These are phyloP conservation scores for Zosterops hypoxanthus DNA, from an alignment of 2,113 vertebrate species.

Conservation along the genomic window DNA sequence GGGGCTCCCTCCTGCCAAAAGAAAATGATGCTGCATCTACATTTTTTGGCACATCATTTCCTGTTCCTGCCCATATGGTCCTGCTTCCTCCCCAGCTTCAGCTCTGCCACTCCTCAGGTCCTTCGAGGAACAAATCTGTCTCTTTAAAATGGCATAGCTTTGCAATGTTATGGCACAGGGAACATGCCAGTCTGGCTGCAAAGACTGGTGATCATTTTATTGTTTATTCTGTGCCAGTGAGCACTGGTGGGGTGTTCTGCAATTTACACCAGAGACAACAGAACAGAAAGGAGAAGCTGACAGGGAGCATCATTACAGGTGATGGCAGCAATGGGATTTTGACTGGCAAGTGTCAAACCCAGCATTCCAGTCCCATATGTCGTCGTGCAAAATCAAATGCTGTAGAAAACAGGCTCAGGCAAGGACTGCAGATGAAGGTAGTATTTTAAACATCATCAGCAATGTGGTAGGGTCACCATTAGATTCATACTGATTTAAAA, in stretches of 20 bases:
- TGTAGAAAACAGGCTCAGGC: background rate
- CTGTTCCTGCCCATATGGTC: background rate
- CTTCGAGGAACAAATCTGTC: background rate
- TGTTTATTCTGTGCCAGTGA: background rate
- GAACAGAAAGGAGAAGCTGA: background rate
- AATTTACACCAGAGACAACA: background rate
- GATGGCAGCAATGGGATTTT: background rate
- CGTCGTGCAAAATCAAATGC: background rate
- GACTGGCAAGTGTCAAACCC: background rate
- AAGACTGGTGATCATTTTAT: background rate
- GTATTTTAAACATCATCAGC: background rate
- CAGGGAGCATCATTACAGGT: background rate
- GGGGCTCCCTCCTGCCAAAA: background rate
- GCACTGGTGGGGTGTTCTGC: background rate
- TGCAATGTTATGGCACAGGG: too few relatives aligned
- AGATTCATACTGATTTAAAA: background rate
- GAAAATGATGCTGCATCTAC: fast-evolving
- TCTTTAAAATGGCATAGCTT: background rate
- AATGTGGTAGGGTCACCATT: background rate
- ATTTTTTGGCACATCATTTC: background rate
- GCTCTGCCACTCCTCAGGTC: background rate
- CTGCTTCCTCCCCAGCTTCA: background rate
- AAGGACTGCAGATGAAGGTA: background rate
- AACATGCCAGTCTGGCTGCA: background rate
- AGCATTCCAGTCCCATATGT: background rate